Evolutionary conservation across 1,140 invertebrate genomes (phyloP), one percentile per base, ranked within the genome.

Genomic region (Aphis gossypii): DNA sequence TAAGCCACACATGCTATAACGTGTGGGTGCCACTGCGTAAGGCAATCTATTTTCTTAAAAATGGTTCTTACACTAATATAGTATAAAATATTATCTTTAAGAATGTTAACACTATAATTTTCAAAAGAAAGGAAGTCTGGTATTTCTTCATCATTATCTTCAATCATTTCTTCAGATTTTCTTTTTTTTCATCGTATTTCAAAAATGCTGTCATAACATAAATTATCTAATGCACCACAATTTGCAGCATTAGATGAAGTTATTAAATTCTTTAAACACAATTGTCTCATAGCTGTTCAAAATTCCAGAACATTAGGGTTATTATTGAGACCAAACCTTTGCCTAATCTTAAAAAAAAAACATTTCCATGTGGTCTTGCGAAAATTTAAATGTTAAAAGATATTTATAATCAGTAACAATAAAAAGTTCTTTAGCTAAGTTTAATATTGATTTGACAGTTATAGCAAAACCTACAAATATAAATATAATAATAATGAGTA

Each of bases 21-120:
- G 11, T 82, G 76, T 38, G 35, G n/a, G 76, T 14, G 76, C 76
- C 76, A 82, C 76, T 82, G n/a, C 30, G 41, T 84, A 84, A 21
- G 82, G 38, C 83, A 84, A 9, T 84, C 38, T 44, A 84, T 44
- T 54, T 90, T 54, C 9, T 35, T 51, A 35, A 90, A 90, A 54
- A 90, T 90, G 48, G 6, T 38, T 54, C 54, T 90, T 44, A 89
- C 38, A 89, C 25, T 60, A 44, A 54, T 90, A 41, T 41, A 90
- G 88, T 90, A 90, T 90, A 90, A 90, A 90, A 90, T 54, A 90
- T 51, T 90, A 41, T 90, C 88, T 90, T 90, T 90, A 35, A 90
- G n/a, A 90, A 51, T 54, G 41, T 21, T 90, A 38, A 54, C 20
- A 90, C 88, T 90, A 90, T 54, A 9, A 54, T 60, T 60, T 51